These are phyloP conservation scores for Hyperopisus bebe DNA, from an alignment of 2,113 vertebrate species.

Conservation along the genomic window DNA sequence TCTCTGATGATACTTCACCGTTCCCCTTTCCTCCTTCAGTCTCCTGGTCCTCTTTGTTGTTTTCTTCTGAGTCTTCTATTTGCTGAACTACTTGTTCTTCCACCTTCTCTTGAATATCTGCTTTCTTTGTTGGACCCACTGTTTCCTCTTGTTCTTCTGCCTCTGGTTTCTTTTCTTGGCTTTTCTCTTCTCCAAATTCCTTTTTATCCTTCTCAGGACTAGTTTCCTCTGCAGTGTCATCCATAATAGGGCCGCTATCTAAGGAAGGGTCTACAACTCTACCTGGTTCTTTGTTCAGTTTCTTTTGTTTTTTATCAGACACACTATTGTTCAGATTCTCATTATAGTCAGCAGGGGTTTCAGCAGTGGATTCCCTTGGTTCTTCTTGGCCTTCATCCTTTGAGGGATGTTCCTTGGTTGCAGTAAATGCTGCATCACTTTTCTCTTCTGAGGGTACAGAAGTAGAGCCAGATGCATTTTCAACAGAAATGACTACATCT, in stretches of 20 bases:
- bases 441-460: not conserved
- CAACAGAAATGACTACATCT: not conserved
- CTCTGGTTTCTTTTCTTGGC: not conserved
- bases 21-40: slow-evolving; percentile 3
- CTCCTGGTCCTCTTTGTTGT: not conserved
- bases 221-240: not conserved
- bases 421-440: not conserved
- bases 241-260: not conserved
- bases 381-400: not conserved
- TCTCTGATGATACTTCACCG: slow-evolving; percentile 46
- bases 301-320: not conserved
- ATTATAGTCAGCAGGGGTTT: not conserved
- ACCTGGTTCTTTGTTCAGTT: not conserved
- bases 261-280: not conserved
- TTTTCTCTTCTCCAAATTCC: not conserved
- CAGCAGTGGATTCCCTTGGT: not conserved
- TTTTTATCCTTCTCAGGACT: not conserved
- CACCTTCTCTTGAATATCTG: not conserved
- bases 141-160: not conserved
- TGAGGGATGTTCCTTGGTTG: not conserved
- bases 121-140: not conserved
- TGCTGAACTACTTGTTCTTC: not conserved
- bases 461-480: not conserved
- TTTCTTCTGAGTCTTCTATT: not conserved
- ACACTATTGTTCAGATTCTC: not conserved